phyloP scores from a whole-genome alignment of 1,140 invertebrate species.

The Cydia pomonella region DNA sequence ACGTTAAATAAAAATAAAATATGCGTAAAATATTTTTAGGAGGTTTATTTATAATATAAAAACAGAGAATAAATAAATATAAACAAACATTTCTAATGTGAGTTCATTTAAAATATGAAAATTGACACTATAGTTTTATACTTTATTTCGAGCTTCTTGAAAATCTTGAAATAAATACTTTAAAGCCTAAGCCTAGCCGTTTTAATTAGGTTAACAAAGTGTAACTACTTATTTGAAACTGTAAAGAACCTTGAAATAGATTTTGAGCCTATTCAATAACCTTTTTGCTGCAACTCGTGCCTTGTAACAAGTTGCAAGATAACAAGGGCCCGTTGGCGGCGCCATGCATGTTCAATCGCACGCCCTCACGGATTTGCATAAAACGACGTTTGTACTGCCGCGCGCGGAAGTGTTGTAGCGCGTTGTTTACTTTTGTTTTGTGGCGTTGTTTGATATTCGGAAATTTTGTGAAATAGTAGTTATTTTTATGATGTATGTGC shows the following conservation, averaged over 20 bases:
- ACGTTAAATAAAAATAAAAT: not conserved
- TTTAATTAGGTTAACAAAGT: not conserved
- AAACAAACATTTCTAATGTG: too few relatives aligned
- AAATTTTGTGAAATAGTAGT: not conserved
- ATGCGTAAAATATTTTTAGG: not conserved
- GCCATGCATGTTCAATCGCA: constrained; percentile 56
- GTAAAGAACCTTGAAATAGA: not conserved
- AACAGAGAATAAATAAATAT: too few relatives aligned
- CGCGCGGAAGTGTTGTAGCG: constrained; percentile 32
- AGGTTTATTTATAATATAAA: not conserved
- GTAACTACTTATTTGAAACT: too few relatives aligned
- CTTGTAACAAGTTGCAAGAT: constrained; percentile 19
- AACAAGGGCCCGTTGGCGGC: not conserved
- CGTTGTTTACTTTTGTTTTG: not conserved
- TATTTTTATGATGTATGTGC: too few relatives aligned
- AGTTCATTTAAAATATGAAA: too few relatives aligned
- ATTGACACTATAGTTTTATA: too few relatives aligned
- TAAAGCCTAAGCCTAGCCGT: not conserved
- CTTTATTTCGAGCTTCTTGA: too few relatives aligned
- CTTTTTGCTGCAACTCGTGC: constrained; percentile 6
- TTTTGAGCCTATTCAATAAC: not conserved
- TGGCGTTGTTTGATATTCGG: not conserved
- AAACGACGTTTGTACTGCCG: constrained; percentile 41
- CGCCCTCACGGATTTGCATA: constrained; percentile 52
- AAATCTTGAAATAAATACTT: too few relatives aligned